Percentiles rank a stretch among this genome's conserved stretches.
Conservation (phyloP, 1,140 invertebrate genomes). For the Halesus radiatus region DNA sequence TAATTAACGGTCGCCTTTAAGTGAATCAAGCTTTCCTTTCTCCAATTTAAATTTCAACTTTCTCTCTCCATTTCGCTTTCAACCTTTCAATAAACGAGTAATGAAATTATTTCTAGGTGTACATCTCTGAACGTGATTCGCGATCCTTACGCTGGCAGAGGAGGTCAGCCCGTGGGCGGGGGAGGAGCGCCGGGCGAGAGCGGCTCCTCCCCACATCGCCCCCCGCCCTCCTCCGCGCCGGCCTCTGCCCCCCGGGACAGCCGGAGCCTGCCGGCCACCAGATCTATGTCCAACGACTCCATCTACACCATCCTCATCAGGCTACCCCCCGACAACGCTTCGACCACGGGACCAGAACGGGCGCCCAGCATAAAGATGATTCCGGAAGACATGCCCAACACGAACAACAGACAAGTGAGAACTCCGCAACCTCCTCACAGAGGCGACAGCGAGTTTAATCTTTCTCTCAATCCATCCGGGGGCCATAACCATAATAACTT, state of each 20-base stretch:
- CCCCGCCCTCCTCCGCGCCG: conserved; percentile 56
- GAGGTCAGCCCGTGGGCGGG: conserved; percentile 56
- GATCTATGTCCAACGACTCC: conserved; percentile 79
- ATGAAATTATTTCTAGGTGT: conserved; percentile 68
- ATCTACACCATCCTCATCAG: conserved; percentile 95
- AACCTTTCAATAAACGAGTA: conserved; percentile 10
- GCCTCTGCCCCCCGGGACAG: conserved; percentile 67
- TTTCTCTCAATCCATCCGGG: conserved; percentile 62
- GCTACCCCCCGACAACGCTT: conserved; percentile 76
- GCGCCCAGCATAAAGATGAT: conserved; percentile 90
- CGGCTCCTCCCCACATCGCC: conserved; percentile 64
- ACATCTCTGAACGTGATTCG: conserved; percentile 87
- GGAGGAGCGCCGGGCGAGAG: conserved; percentile 62
- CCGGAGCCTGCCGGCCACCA: conserved; percentile 71
- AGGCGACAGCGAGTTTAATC: conserved; percentile 68
- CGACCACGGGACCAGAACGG: conserved; percentile 67
- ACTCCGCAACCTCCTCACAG: conserved; percentile 62
- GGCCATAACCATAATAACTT: conserved; percentile 66
- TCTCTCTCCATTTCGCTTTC: background rate
- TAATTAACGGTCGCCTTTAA: too few species aligned
- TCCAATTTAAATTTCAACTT: background rate
- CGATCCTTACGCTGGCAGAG: conserved; percentile 73
- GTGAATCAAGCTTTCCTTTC: background rate
- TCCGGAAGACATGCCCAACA: conserved; percentile 76
- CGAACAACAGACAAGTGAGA: conserved; percentile 57